phyloP scores from a whole-genome alignment of 2,113 vertebrate species.

The Petrocephalus zakoni region DNA sequence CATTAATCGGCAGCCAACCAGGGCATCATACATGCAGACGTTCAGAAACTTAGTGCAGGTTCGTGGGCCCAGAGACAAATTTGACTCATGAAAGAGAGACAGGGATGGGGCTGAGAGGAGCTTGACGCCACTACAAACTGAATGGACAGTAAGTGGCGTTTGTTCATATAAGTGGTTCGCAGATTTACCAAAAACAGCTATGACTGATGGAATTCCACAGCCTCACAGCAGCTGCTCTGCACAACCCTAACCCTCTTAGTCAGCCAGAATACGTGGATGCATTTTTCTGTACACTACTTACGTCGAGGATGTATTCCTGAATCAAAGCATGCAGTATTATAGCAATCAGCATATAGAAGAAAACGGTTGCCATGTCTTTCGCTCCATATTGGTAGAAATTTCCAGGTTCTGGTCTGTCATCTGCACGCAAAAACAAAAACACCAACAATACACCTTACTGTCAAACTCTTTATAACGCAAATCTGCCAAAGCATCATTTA shows the following conservation, averaged over 20 bases:
- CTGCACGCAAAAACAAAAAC: slow-evolving; percentile 40
- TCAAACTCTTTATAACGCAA: background rate
- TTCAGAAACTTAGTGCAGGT: background rate
- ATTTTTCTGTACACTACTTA: slow-evolving; percentile 16
- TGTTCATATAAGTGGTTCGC: background rate
- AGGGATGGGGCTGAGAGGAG: background rate
- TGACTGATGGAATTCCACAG: background rate
- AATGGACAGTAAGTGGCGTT: background rate
- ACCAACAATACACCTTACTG: background rate
- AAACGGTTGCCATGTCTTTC: slow-evolving; percentile 71
- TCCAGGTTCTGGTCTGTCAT: slow-evolving; percentile 59
- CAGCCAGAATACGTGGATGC: background rate
- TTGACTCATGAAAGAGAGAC: background rate
- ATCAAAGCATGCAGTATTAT: slow-evolving; percentile 77
- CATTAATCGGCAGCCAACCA: background rate
- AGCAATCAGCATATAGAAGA: slow-evolving; percentile 74
- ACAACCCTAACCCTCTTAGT: background rate
- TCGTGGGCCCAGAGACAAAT: slow-evolving; percentile 3
- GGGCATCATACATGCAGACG: background rate
- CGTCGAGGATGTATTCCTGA: slow-evolving; percentile 70
- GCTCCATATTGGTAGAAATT: slow-evolving; percentile 68
- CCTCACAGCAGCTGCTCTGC: background rate
- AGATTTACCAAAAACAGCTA: background rate
- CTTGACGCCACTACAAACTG: background rate
- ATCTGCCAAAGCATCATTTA: too few species aligned